Conservation (phyloP, 2,888 invertebrate genomes). For the Leucophenga montana region DNA sequence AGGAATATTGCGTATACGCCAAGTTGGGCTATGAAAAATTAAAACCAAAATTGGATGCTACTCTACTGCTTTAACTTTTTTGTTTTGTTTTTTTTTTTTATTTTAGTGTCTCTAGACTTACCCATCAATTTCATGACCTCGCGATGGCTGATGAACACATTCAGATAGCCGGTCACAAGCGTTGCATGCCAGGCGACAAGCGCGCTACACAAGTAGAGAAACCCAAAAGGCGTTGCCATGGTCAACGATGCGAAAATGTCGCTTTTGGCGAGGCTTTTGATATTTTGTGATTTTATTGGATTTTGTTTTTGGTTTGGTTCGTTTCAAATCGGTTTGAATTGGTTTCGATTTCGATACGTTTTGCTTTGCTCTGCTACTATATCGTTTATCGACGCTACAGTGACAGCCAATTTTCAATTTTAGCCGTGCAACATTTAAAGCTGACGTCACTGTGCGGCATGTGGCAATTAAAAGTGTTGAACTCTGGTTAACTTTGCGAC, state of each 20-base stretch:
- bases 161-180: conserved; percentile 81
- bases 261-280: neutral
- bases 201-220: conserved; percentile 53
- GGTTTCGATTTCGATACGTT: no score
- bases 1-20: conserved; percentile 36
- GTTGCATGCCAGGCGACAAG: conserved; percentile 64
- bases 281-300: neutral
- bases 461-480: neutral
- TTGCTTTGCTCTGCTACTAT: neutral
- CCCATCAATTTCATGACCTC: conserved; percentile 87
- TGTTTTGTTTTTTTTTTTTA: no score
- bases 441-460: conserved; percentile 13
- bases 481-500: neutral
- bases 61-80: conserved; percentile 25
- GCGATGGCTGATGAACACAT: conserved; percentile 85
- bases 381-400: conserved; percentile 18
- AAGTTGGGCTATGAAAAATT: conserved; percentile 34
- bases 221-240: conserved; percentile 24
- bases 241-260: neutral
- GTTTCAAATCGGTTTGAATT: no score
- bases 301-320: neutral
- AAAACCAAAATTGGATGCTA: neutral
- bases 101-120: conserved; percentile 73
- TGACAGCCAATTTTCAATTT: conserved; percentile 52
- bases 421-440: conserved; percentile 34